Percentiles rank a stretch among this genome's conserved stretches.
These are phyloP conservation scores for Pseudococcus viburni DNA, from an alignment of 2,888 invertebrate species.

Conservation along the genomic window DNA sequence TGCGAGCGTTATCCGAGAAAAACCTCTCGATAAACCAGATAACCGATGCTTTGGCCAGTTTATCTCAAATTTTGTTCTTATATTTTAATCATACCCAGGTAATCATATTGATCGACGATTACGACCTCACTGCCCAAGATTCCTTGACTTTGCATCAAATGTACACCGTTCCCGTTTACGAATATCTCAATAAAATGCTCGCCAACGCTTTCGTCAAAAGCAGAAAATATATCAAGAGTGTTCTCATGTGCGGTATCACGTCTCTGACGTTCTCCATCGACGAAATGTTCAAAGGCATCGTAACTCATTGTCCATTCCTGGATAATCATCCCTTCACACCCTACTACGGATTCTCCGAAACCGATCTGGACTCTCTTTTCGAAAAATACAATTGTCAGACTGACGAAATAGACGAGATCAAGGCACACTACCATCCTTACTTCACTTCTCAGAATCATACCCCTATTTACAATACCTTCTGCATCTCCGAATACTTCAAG, in stretches of 20 bases:
- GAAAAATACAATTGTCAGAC: neutral
- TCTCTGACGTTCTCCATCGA: neutral
- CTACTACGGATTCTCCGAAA: neutral
- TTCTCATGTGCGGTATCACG: neutral
- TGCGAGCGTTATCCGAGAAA: neutral
- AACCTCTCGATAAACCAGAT: neutral
- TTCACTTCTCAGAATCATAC: neutral
- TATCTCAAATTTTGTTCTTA: neutral
- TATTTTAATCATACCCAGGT: neutral
- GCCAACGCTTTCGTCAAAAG: neutral
- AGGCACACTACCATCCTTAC: neutral
- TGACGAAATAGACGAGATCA: neutral
- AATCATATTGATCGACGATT: neutral
- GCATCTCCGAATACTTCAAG: conserved; percentile 2
- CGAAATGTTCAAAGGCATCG: neutral
- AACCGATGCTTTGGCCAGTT: neutral
- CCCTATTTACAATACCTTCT: neutral
- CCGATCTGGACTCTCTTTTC: neutral
- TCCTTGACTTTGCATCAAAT: neutral
- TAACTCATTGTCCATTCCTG: neutral
- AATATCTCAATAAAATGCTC: conserved; percentile 6
- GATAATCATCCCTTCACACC: neutral
- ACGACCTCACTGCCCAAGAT: neutral
- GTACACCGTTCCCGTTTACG: neutral
- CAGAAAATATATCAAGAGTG: neutral